phyloP scores from a whole-genome alignment of 2,888 invertebrate genomes.

The Euzetes globulus region DNA sequence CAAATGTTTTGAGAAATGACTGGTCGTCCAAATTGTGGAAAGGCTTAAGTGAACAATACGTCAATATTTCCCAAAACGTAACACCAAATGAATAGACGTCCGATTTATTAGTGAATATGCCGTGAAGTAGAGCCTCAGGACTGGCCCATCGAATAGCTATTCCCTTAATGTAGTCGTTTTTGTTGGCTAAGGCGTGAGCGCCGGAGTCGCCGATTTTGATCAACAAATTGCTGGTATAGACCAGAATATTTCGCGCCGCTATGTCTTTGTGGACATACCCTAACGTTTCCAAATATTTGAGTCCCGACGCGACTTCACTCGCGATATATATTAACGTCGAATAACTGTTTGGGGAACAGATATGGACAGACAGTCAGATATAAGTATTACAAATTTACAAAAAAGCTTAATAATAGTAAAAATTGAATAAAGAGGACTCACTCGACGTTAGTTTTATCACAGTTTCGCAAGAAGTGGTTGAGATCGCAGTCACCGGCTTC shows the following conservation, averaged over 20 bases:
- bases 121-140: conserved; percentile 44
- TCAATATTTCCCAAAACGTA: conserved; percentile 76
- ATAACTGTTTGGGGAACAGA: conserved; percentile 3
- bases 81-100: conserved; percentile 91
- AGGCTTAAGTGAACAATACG: conserved; percentile 66
- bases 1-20: conserved; percentile 18
- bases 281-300: conserved; percentile 77
- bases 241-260: conserved; percentile 62
- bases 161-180: conserved; percentile 24
- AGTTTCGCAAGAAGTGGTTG: conserved; percentile 27
- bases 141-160: conserved; percentile 30
- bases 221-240: conserved; percentile 17
- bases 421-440: too few relatives aligned
- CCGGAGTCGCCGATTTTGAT: conserved; percentile 30
- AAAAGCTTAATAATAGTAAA: too few relatives aligned
- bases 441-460: conserved; percentile 31
- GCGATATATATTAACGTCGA: conserved; percentile 63
- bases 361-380: too few relatives aligned
- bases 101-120: conserved; percentile 73
- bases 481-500: conserved; percentile 31
- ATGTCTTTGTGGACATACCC: conserved; percentile 85
- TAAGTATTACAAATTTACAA: too few relatives aligned
- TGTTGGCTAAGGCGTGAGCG: not conserved
- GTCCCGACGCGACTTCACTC: conserved; percentile 76
- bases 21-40: conserved; percentile 66